These are phyloP conservation scores for Donacobius atricapilla DNA, from an alignment of 2,113 vertebrate species.

Conservation along the genomic window DNA sequence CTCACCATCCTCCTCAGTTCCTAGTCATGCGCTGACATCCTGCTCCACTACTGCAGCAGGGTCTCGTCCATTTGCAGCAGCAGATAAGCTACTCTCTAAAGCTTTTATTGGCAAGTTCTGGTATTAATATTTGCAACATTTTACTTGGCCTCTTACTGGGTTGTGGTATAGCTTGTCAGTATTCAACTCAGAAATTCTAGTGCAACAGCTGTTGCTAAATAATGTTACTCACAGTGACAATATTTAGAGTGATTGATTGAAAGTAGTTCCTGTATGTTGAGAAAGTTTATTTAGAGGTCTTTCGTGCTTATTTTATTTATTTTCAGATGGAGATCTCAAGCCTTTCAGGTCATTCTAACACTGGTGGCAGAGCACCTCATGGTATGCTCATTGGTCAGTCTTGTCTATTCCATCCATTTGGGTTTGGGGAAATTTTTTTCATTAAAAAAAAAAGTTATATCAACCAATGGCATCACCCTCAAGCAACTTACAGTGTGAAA, in stretches of 20 bases:
- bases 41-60: background rate
- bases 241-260: background rate
- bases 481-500: background rate
- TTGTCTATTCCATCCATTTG: background rate
- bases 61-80: background rate
- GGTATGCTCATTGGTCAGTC: background rate
- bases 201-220: constrained; percentile 2
- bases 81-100: background rate
- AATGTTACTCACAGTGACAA: background rate
- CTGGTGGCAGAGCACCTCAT: background rate
- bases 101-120: background rate
- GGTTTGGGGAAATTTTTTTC: background rate
- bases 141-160: background rate
- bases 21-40: fast-evolving
- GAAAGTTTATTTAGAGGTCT: background rate
- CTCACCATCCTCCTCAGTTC: background rate
- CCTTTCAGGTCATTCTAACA: background rate
- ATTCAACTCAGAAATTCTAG: background rate
- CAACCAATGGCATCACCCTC: background rate
- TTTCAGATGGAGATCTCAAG: background rate
- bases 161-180: background rate
- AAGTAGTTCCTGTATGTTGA: background rate
- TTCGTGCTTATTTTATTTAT: background rate
- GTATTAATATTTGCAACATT: background rate
- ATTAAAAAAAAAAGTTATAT: background rate